Evolutionary conservation across 2,888 invertebrate species (phyloP).

Genomic region (Drosophila setosimentum): DNA sequence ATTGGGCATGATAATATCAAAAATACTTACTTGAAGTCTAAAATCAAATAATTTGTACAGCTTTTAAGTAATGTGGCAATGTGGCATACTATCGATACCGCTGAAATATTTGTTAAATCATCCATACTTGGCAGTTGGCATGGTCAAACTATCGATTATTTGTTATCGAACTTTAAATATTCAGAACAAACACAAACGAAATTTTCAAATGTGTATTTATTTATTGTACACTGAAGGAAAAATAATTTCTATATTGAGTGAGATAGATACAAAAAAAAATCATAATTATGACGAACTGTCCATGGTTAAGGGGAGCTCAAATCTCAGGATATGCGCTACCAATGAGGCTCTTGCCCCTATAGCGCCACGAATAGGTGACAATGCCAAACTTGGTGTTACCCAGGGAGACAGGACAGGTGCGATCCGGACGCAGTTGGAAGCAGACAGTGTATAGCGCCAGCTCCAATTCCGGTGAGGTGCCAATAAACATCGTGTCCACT

Average conservation of each 20-base stretch:
- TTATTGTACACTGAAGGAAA: conserved; percentile 36
- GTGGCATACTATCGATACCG: too few relatives aligned
- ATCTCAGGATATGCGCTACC: conserved; percentile 94
- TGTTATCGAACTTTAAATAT: conserved; percentile 3
- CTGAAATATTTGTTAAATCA: not conserved
- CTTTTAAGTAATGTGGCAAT: not conserved
- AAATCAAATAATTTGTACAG: not conserved
- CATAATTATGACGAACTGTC: conserved; percentile 22
- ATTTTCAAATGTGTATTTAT: conserved; percentile 36
- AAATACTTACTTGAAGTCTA: not conserved
- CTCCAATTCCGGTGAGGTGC: conserved; percentile 96
- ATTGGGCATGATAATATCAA: not conserved
- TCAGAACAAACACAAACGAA: not conserved
- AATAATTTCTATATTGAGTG: conserved; percentile 12
- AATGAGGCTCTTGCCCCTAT: conserved; percentile 91
- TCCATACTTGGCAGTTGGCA: not conserved
- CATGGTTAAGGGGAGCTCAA: conserved; percentile 82
- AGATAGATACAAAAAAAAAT: conserved; percentile 14
- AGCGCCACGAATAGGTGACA: conserved; percentile 90
- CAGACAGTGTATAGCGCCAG: conserved; percentile 95
- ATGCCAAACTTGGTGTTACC: conserved; percentile 90
- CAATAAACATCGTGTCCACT: conserved; percentile 91
- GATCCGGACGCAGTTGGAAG: conserved; percentile 91
- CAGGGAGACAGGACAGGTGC: conserved; percentile 90
- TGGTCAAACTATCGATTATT: not conserved